Conservation (phyloP, 2,797 vertebrate species). For the Allobates femoralis region DNA sequence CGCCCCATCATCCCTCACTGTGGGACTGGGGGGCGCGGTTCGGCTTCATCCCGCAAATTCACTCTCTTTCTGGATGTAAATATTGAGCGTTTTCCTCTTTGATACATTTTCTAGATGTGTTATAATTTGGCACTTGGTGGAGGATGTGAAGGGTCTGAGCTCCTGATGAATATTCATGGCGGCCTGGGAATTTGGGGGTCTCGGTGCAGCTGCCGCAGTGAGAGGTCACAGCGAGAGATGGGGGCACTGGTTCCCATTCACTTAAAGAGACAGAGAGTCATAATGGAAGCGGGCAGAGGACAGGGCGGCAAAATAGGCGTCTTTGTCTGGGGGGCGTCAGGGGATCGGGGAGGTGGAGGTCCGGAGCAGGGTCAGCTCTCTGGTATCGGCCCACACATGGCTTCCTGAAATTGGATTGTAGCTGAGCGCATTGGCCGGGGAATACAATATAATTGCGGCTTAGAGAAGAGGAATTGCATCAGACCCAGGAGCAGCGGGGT, state of each 20-base stretch:
- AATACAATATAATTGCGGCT: slow-evolving; percentile 20
- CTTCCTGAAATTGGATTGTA: slow-evolving; percentile 46
- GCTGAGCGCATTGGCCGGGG: background rate
- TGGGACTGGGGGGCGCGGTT: too few species aligned
- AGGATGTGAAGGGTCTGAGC: background rate
- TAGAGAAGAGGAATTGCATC: slow-evolving; percentile 23
- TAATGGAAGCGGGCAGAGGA: slow-evolving; percentile 45
- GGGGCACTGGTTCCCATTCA: slow-evolving; percentile 45
- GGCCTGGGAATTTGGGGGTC: slow-evolving; percentile 37
- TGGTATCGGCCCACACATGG: slow-evolving; percentile 23
- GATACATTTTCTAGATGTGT: background rate
- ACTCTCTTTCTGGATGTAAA: too few species aligned
- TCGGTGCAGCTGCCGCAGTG: slow-evolving; percentile 47
- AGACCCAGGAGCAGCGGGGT: slow-evolving; percentile 39
- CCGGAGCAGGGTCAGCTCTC: slow-evolving; percentile 46
- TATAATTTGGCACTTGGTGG: background rate
- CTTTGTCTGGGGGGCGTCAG: slow-evolving; percentile 51
- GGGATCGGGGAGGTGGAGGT: slow-evolving; percentile 29
- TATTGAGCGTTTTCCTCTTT: too few species aligned
- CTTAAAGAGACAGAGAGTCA: slow-evolving; percentile 49
- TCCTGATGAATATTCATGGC: slow-evolving; percentile 57
- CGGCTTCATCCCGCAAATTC: too few species aligned
- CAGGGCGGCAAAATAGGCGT: slow-evolving; percentile 23
- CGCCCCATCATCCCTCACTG: too few species aligned
- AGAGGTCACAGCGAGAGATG: slow-evolving; percentile 55